Evolutionary conservation across 2,888 invertebrate genomes (phyloP), one percentile per base, ranked within the genome.

Genomic region (Eupithecia centaureata): DNA sequence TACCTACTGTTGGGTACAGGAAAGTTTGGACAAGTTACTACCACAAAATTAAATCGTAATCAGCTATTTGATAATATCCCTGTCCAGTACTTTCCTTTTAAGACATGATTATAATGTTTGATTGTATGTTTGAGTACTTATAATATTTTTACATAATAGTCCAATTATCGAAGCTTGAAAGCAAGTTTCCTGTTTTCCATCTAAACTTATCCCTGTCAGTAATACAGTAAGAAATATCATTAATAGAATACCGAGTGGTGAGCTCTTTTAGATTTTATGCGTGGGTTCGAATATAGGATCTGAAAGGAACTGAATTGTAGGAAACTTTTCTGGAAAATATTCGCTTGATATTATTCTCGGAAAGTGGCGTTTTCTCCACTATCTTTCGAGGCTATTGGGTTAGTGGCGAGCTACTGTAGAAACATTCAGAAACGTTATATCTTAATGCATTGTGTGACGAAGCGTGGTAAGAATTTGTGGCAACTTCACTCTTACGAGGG

Each of bases 321-420:
- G 59, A 38, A 60, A 60, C 27, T 42, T 33, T 60, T 27, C 38
- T 27, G 38, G 42, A 47, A 52, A 25, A 57, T 47, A 47, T 60
- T 57, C 56, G 8, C 18, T 7, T 56, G 2, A 18, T 56, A 56
- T 30, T 56, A 27, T 52, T 27, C 27, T 32, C 56, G 70, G 61
- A 60, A 73, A 30, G 18, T 30, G 52, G 52, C 52, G 15, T 52
- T 52, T 18, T n/a, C 42, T 47, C 22, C 27, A 15, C 35, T 25
- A 59, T 59, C 52, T 27, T 52, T 27, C 52, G 25, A 25, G 27
- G 27, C 15, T 7, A 52, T 27, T 52, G 52, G 52, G 52, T 27
- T 27, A 52, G 52, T 27, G 13, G 27, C 5, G 52, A 52, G 27
- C 27, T 13, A 15, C 47, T 12, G 47, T 10, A 22, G 47, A 47